Evolutionary conservation across 2,113 vertebrate genomes (phyloP).

Genomic region (Platichthys flesus): DNA sequence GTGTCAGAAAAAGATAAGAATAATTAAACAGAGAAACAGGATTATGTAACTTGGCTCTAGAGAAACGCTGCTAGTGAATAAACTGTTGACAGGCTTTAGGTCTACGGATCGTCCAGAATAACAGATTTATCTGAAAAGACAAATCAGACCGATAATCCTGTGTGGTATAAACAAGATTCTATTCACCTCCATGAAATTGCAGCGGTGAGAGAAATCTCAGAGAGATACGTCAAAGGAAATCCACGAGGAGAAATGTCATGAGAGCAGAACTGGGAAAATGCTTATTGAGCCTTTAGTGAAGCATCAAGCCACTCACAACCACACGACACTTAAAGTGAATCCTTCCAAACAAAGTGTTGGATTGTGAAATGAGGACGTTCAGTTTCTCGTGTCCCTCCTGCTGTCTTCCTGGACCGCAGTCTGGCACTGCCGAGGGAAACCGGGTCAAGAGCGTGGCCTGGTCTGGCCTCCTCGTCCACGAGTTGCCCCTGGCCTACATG

Average conservation of each 20-base stretch:
- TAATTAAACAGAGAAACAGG: too few relatives aligned
- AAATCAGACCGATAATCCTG: background rate
- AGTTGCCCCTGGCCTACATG: slow-evolving; percentile 49
- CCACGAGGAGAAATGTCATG: background rate
- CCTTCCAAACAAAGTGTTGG: background rate
- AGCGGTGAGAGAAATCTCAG: background rate
- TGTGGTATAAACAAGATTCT: background rate
- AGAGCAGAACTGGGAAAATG: background rate
- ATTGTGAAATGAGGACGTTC: slow-evolving; percentile 36
- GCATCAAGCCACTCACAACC: slow-evolving; percentile 5
- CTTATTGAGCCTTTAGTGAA: background rate
- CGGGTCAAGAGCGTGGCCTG: slow-evolving; percentile 47
- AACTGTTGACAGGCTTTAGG: too few relatives aligned
- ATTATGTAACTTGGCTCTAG: too few relatives aligned
- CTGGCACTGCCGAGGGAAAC: slow-evolving; percentile 14
- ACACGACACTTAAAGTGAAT: slow-evolving; percentile 3
- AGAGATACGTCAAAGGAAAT: background rate
- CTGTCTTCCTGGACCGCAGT: background rate
- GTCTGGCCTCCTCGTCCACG: slow-evolving; percentile 19
- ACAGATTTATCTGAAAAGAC: too few relatives aligned
- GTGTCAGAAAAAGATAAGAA: too few relatives aligned
- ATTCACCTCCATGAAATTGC: background rate
- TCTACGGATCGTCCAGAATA: too few relatives aligned
- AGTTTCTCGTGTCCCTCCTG: slow-evolving; percentile 1
- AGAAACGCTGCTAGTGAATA: too few relatives aligned